These are phyloP conservation scores for Phytoseiulus persimilis DNA, from an alignment of 2,888 invertebrate genomes.

Conservation along the genomic window DNA sequence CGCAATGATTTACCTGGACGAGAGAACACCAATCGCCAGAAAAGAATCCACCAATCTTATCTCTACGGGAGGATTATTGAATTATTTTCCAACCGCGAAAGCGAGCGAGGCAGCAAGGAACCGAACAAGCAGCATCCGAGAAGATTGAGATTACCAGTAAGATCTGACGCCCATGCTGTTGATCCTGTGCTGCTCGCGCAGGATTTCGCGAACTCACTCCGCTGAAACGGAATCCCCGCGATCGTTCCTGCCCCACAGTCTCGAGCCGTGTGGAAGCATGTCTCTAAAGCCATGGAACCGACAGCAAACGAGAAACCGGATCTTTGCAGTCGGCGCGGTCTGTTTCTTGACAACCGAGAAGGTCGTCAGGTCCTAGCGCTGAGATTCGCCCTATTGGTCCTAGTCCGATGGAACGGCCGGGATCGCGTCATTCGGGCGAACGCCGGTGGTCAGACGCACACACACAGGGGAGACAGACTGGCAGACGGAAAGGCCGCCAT, in stretches of 20 bases:
- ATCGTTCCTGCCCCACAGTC: no score
- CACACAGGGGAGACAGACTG: background rate
- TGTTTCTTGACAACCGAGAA: no score
- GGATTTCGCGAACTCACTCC: background rate
- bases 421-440: no score
- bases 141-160: background rate
- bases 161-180: background rate
- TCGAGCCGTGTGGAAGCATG: no score
- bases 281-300: no score
- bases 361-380: no score
- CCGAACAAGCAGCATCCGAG: background rate
- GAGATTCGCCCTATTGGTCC: no score
- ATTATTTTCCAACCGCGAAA: background rate
- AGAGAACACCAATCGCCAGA: background rate
- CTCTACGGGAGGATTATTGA: background rate
- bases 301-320: no score
- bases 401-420: no score
- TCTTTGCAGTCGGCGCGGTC: no score
- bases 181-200: background rate
- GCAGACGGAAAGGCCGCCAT: background rate
- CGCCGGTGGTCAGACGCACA: background rate
- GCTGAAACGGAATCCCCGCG: background rate
- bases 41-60: background rate
- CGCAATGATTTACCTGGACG: constrained; percentile 5
- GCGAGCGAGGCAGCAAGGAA: background rate